Percentiles rank a stretch among this genome's conserved stretches.
Evolutionary conservation across 2,888 invertebrate species (phyloP).

Genomic region (Drosophila affinis): DNA sequence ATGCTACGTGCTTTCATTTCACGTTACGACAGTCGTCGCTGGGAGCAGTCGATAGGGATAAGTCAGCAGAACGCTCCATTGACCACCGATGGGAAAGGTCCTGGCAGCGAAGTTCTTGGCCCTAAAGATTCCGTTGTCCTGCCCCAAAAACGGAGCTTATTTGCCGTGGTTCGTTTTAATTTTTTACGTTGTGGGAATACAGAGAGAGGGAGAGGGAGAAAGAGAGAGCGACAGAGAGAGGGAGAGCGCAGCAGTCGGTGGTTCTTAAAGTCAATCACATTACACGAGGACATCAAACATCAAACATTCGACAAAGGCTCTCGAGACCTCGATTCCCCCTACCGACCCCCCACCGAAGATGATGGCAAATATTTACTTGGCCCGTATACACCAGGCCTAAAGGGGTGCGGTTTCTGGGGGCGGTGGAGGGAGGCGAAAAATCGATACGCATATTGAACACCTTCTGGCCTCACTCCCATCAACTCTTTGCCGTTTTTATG

Average conservation of each 20-base stretch:
- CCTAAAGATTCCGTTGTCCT: background rate
- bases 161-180: constrained; percentile 67
- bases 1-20: constrained; percentile 79
- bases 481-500: constrained; percentile 31
- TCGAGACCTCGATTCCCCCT: background rate
- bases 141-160: constrained; percentile 52
- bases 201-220: constrained; percentile 12
- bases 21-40: constrained; percentile 49
- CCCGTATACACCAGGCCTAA: constrained; percentile 32
- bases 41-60: constrained; percentile 53
- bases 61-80: constrained; percentile 75
- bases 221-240: no score
- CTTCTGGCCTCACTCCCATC: constrained; percentile 16
- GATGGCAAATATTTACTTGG: constrained; percentile 43
- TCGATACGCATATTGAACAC: constrained; percentile 24
- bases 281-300: constrained; percentile 38
- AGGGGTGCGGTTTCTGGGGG: constrained; percentile 32
- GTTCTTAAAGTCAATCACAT: constrained; percentile 65
- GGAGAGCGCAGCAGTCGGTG: constrained; percentile 4
- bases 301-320: constrained; percentile 54
- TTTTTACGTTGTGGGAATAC: constrained; percentile 69
- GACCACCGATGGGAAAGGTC: constrained; percentile 56
- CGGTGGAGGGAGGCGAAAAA: background rate
- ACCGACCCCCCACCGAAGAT: constrained; percentile 28
- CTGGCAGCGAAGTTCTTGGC: background rate